These are phyloP conservation scores for Megathymus violae DNA, from an alignment of 1,140 invertebrate species.

Conservation along the genomic window DNA sequence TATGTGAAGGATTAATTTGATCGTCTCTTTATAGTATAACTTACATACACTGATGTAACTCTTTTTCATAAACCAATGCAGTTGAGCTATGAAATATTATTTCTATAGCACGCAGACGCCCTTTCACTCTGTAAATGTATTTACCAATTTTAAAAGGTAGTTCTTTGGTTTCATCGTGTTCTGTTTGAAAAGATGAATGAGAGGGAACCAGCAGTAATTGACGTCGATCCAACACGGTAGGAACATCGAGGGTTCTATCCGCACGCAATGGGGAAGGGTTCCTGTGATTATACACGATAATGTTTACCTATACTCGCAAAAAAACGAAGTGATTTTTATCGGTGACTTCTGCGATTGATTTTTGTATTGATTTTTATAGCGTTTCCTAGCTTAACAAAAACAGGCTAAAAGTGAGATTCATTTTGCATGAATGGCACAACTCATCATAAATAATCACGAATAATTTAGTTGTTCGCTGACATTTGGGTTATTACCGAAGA, in stretches of 20 bases:
- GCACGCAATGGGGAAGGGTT: constrained; percentile 18
- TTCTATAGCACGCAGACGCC: neutral
- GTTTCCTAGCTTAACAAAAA: too few species aligned
- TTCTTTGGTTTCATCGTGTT: constrained; percentile 23
- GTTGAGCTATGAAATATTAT: neutral
- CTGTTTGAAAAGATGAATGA: constrained; percentile 40
- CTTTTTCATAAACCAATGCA: neutral
- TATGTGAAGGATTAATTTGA: too few species aligned
- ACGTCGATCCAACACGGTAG: constrained; percentile 39
- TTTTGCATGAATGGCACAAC: too few species aligned
- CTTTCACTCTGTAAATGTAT: constrained; percentile 3
- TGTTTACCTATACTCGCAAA: neutral
- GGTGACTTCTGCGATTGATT: too few species aligned
- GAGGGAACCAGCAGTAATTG: constrained; percentile 39
- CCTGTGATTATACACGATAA: constrained; percentile 9
- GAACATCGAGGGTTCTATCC: constrained; percentile 15
- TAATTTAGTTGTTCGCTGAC: too few species aligned
- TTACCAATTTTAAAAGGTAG: constrained; percentile 19
- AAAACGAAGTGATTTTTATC: neutral
- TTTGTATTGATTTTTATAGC: too few species aligned
- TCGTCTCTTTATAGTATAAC: too few species aligned
- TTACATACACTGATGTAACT: too few species aligned
- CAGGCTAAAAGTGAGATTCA: too few species aligned
- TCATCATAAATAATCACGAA: too few species aligned
- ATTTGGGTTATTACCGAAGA: too few species aligned